Conservation (phyloP, 2,888 invertebrate species). For the Zhengitettix transpicula region DNA sequence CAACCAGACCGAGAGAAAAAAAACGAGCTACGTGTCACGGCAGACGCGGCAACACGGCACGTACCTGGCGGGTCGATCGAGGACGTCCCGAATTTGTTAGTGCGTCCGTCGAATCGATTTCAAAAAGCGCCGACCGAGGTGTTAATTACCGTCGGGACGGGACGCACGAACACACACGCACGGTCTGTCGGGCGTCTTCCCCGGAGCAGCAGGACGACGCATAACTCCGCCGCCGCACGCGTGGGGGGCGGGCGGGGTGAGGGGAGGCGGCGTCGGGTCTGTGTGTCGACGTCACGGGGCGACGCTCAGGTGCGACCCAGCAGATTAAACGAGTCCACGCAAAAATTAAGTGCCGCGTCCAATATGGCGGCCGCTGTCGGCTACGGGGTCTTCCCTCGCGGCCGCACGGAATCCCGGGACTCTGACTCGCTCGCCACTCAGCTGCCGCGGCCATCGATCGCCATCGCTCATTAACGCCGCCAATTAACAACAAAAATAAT, state of each 20-base stretch:
- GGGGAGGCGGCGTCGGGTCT: too few species aligned
- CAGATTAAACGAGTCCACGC: conserved; percentile 27
- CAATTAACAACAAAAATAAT: not conserved
- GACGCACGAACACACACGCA: not conserved
- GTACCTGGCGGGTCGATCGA: conserved; percentile 34
- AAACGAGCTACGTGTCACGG: too few species aligned
- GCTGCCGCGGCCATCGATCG: not conserved
- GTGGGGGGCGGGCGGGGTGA: too few species aligned
- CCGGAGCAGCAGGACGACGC: not conserved
- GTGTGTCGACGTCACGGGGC: too few species aligned
- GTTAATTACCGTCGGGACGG: conserved; percentile 15
- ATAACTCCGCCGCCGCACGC: too few species aligned
- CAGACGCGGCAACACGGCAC: conserved; percentile 16
- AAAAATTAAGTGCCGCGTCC: conserved; percentile 40
- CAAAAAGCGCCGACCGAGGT: conserved; percentile 18
- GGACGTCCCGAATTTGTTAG: conserved; percentile 32
- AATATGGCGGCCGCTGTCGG: conserved; percentile 34
- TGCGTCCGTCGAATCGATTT: conserved; percentile 34
- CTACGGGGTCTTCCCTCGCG: conserved; percentile 15
- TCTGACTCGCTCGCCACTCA: too few species aligned
- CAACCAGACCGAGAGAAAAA: too few species aligned
- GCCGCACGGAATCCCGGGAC: conserved; percentile 12
- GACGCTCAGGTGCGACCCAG: conserved; percentile 1
- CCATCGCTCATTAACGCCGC: not conserved
- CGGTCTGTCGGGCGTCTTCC: not conserved